phyloP scores from a whole-genome alignment of 2,797 vertebrate genomes.

The Chloroceryle amazona region DNA sequence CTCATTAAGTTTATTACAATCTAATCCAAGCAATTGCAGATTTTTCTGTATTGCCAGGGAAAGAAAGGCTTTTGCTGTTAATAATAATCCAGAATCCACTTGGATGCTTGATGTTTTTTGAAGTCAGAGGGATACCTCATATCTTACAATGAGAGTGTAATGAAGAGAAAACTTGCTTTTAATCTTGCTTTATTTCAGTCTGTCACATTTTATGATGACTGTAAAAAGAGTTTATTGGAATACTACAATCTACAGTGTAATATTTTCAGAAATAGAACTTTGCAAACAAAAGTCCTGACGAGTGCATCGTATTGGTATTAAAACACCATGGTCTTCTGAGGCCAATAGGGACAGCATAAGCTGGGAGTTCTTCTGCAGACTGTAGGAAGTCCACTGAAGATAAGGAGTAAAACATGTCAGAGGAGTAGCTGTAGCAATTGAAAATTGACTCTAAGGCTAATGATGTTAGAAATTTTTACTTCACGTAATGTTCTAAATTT shows the following conservation, averaged over 20 bases:
- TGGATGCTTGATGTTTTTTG: background rate
- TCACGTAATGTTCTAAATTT: slow-evolving; percentile 15
- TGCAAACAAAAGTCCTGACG: slow-evolving; percentile 64
- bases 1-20: background rate
- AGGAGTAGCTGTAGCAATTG: background rate
- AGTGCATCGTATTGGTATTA: slow-evolving; percentile 49
- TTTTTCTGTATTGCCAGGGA: background rate
- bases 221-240: slow-evolving; percentile 28
- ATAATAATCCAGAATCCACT: background rate
- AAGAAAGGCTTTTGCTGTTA: background rate
- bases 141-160: background rate
- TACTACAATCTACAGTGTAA: slow-evolving; percentile 47
- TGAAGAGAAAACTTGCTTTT: background rate
- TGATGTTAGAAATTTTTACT: background rate
- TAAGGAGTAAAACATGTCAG: slow-evolving; percentile 31
- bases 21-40: background rate
- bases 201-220: slow-evolving; percentile 32
- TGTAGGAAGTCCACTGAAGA: slow-evolving; percentile 56
- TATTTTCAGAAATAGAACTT: slow-evolving; percentile 65
- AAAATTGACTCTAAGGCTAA: background rate
- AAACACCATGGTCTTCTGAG: slow-evolving; percentile 61
- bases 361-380: slow-evolving; percentile 44
- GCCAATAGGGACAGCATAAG: slow-evolving; percentile 57
- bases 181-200: slow-evolving; percentile 13
- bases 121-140: background rate